phyloP scores from a whole-genome alignment of 2,888 invertebrate genomes.

The Diarsia mendica region DNA sequence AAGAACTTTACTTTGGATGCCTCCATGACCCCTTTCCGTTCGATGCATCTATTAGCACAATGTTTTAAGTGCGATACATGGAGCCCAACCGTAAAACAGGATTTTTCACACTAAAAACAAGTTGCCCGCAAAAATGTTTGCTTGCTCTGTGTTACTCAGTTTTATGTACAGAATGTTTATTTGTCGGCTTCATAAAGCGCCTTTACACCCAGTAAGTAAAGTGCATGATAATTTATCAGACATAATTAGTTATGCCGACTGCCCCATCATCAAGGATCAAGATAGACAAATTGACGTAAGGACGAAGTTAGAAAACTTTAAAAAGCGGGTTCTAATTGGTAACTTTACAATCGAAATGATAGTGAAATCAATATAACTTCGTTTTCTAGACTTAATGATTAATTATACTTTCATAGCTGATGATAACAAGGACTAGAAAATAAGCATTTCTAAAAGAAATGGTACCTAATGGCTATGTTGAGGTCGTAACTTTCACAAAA shows the following conservation, averaged over 20 bases:
- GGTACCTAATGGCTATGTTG: not conserved
- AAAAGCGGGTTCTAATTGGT: too few relatives aligned
- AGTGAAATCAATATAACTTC: not conserved
- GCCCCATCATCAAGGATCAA: not conserved
- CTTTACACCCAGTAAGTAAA: not conserved
- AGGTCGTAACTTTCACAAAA: constrained; percentile 29
- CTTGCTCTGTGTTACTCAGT: not conserved
- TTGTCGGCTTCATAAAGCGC: not conserved
- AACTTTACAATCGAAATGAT: not conserved
- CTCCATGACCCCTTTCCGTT: not conserved
- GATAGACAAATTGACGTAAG: too few relatives aligned
- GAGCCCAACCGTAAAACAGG: not conserved
- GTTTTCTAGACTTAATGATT: not conserved
- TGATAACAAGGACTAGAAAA: constrained; percentile 2
- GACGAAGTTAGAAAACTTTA: not conserved
- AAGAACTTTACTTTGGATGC: not conserved
- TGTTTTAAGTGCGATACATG: not conserved
- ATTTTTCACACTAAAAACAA: not conserved
- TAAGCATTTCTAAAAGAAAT: constrained; percentile 23
- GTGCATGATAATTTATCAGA: not conserved
- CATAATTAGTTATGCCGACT: not conserved
- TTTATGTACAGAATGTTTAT: too few relatives aligned
- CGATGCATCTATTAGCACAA: not conserved
- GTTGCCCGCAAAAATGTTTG: not conserved
- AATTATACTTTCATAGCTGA: not conserved